Conservation (phyloP, 2,888 invertebrate species). For the Orgyia antiqua region DNA sequence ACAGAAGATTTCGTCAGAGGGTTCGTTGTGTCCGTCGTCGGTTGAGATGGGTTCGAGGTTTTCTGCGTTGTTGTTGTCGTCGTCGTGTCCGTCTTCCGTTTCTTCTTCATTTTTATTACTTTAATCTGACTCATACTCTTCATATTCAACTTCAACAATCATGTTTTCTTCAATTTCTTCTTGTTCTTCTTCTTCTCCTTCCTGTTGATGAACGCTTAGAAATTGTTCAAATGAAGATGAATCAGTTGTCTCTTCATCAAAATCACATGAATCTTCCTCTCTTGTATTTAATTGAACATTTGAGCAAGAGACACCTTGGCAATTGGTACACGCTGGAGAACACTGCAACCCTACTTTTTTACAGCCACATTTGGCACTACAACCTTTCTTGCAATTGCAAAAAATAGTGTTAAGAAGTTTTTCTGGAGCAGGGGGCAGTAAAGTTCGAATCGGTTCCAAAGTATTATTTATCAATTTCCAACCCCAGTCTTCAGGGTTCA, state of each 20-base stretch:
- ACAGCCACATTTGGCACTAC: slow-evolving; percentile 26
- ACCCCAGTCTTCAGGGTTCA: slow-evolving; percentile 20
- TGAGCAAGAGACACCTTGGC: slow-evolving; percentile 13
- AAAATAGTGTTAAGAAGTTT: slow-evolving; percentile 21
- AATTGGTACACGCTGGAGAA: slow-evolving; percentile 26
- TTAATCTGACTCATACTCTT: slow-evolving; percentile 9
- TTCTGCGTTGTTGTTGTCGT: slow-evolving; percentile 9
- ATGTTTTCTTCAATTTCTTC: slow-evolving; percentile 12
- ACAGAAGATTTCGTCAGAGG: too few species aligned
- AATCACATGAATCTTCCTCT: slow-evolving; percentile 15
- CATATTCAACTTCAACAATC: slow-evolving; percentile 12
- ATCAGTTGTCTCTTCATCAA: slow-evolving; percentile 9
- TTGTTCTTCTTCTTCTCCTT: slow-evolving; percentile 11
- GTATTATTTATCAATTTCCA: slow-evolving; percentile 24
- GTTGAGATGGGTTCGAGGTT: slow-evolving; percentile 12
- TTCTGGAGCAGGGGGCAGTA: slow-evolving; percentile 19
- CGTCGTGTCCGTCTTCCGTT: too few species aligned
- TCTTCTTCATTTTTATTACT: slow-evolving; percentile 8
- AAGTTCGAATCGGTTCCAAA: slow-evolving; percentile 14
- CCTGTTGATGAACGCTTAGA: slow-evolving; percentile 8
- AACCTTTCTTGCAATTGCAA: slow-evolving; percentile 15
- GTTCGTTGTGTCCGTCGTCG: slow-evolving; percentile 2
- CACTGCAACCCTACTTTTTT: slow-evolving; percentile 25
- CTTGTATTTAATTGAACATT: slow-evolving; percentile 14
- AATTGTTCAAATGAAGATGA: slow-evolving; percentile 10